These are phyloP conservation scores for Microctonus aethiopoides DNA, from an alignment of 2,888 invertebrate species.

Conservation along the genomic window DNA sequence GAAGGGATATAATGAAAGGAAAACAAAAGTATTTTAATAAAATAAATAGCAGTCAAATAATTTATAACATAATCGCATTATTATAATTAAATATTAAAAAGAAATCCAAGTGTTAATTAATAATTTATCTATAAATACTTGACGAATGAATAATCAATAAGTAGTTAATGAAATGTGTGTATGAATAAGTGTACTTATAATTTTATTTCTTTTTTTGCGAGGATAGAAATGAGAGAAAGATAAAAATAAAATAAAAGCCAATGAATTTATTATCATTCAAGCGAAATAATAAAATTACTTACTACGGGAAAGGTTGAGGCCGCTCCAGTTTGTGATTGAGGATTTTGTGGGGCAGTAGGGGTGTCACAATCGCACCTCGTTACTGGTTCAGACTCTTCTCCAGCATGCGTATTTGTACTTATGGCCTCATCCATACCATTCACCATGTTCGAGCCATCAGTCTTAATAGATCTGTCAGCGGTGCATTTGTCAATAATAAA, in stretches of 20 bases:
- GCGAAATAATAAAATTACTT: conserved; percentile 47
- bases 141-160: background rate
- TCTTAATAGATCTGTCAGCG: conserved; percentile 79
- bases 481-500: conserved; percentile 63
- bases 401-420: conserved; percentile 62
- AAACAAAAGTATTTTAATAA: too few species aligned
- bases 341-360: conserved; percentile 60
- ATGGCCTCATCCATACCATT: conserved; percentile 61
- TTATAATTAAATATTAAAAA: background rate
- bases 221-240: background rate
- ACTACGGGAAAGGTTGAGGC: conserved; percentile 61
- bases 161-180: background rate
- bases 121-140: too few species aligned
- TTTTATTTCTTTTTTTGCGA: too few species aligned
- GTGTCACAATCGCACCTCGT: conserved; percentile 64
- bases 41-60: too few species aligned
- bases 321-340: conserved; percentile 61
- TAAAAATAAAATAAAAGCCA: background rate
- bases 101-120: too few species aligned
- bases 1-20: too few species aligned
- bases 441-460: conserved; percentile 70
- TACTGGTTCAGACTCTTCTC: conserved; percentile 59
- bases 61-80: too few species aligned
- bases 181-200: background rate
- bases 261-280: background rate